Percentiles rank a stretch among this genome's conserved stretches.
Conservation (phyloP, 64 coral and sea anemone genomes). For the Orbicella faveolata region DNA sequence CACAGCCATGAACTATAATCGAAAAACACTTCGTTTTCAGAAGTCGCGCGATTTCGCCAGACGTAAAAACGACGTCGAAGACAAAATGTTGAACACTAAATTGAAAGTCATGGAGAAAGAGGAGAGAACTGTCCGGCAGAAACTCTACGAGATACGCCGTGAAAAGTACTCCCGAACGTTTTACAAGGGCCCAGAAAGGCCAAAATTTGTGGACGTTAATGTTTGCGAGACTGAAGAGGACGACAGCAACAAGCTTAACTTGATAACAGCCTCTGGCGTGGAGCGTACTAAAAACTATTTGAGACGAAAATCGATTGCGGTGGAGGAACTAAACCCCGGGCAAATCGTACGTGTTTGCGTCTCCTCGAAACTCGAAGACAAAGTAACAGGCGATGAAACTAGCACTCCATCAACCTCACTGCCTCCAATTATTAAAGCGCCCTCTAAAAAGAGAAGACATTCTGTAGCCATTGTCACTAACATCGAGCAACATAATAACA, state of each 20-base stretch:
- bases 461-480: slow-evolving; percentile 1
- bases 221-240: background rate
- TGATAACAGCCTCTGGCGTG: background rate
- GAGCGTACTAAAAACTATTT: slow-evolving; percentile 3
- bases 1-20: background rate
- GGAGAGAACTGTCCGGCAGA: background rate
- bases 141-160: slow-evolving; percentile 1
- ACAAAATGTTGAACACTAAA: slow-evolving; percentile 1
- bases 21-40: background rate
- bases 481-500: background rate
- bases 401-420: background rate
- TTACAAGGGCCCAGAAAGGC: background rate
- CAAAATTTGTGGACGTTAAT: slow-evolving; percentile 12
- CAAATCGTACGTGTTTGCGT: slow-evolving; percentile 16
- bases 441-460: background rate
- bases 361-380: slow-evolving; percentile 13
- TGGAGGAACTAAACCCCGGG: background rate
- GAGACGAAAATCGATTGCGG: background rate
- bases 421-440: background rate
- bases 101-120: slow-evolving; percentile 1
- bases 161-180: slow-evolving; percentile 6
- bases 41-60: background rate
- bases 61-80: background rate
- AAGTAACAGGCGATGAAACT: background rate
- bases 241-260: background rate